Conservation (phyloP, 2,113 vertebrate species). For the Corythornis madagascariensis region DNA sequence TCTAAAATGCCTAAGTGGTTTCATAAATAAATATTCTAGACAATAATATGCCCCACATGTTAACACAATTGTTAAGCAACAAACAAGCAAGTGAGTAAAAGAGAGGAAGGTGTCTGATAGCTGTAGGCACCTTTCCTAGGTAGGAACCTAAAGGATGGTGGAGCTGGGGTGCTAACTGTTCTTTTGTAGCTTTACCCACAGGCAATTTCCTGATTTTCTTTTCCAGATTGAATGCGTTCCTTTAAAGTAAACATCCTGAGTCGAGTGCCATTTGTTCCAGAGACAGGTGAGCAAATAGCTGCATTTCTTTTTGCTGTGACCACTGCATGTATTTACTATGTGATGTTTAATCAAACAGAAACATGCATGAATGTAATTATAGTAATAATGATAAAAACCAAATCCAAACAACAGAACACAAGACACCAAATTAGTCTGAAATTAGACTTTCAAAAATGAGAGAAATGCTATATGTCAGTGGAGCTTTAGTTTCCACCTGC, state of each 20-base stretch:
- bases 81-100: background rate
- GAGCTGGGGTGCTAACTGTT: background rate
- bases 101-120: background rate
- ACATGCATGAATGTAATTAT: background rate
- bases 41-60: background rate
- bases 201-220: background rate
- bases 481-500: background rate
- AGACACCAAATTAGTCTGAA: conserved; percentile 9
- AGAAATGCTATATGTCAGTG: conserved; percentile 29
- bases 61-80: background rate
- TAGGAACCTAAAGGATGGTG: background rate
- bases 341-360: conserved; percentile 8
- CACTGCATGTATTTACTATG: background rate
- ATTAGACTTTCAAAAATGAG: conserved; percentile 47
- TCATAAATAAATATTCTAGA: background rate
- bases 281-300: background rate
- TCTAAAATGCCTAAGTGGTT: background rate
- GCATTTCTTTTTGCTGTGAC: background rate
- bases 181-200: background rate
- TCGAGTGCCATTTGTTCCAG: background rate
- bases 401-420: background rate
- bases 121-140: background rate
- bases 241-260: background rate
- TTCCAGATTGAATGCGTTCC: background rate
- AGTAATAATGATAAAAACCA: conserved; percentile 2